Base-by-base conservation (phyloP, 1,140 invertebrate species). In the Ips nitidus region DNA sequence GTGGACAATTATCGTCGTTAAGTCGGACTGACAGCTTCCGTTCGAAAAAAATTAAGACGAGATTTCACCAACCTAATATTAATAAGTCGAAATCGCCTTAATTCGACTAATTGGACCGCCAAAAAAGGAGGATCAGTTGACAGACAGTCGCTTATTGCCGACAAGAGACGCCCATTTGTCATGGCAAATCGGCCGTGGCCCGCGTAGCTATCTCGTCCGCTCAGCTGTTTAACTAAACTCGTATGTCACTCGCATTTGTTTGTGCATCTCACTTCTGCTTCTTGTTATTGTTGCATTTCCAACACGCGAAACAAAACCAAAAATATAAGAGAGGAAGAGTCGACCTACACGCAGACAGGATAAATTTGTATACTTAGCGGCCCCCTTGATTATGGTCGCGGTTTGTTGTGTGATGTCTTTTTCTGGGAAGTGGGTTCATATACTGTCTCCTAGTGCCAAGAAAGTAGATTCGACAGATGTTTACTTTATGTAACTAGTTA, bases 201-300 rank as follows among this genome's bases (percentile, higher is more conserved):
- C 75, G 76, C 72, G 72, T 74, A 74, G 77, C 75, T 75, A 78
- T 78, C 74, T 74, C 75, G 77, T 79, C 76, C 77, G 76, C 76
- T 80, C 79, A 80, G 79, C 79, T 80, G 79, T 80, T 80, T 80
- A 80, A 78, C 74, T 76, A 79, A 76, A 77, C 78, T 79, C 78
- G 76, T 80, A 80, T 80, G 79, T 80, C 79, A 80, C 76, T 80
- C 79, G 79, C 78, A 79, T 80, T 78, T 72, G 69, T 73, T 66
- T 36, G 52, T 68, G 41, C 47, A 58, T 39, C 43, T 58, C 60
- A 4, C 41, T 50, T 50, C 6, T 62, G 37, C 52, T 69, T 69
- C 50, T 63, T 63, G 63, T 68, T 68, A 47, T 61, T 60, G 43
- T 8, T 22, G 45, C 64, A 55, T n/a, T 47, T 4, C 4, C 45